Base-by-base conservation (phyloP, 2,888 invertebrate genomes). In the Caenorhabditis angaria region DNA sequence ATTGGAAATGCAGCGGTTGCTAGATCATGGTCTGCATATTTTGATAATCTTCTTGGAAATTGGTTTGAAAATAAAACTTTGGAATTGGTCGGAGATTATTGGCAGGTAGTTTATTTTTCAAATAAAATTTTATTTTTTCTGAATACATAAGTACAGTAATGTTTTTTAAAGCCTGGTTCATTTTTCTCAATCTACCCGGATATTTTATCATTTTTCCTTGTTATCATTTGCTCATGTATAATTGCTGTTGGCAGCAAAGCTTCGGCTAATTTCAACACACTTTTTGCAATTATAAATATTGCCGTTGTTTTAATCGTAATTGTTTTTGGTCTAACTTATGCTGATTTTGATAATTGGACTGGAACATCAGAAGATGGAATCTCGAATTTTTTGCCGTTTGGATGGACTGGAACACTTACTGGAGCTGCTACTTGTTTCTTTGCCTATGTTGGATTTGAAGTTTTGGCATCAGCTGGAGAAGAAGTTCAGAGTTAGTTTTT, bases 1-100 rank as follows among this genome's bases (percentile, higher is more conserved):
- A 94, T 94, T 75, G 94, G 78, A 28, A 78, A 78, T 47, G 82
- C 82, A 80, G 89, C 89, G 75, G 89, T 89, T 2, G 89, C 89
- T 0, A 77, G 89, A 20, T 89, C 89, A 0, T 89, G 88, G 88
- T 89, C 88, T 51, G 84, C 88, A 5, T 89, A 89, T 70, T 88
- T 90, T 68, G 89, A 90, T 79, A 82, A 68, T 61, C 71, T 87
- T 54, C 28, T 86, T 5, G 76, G 69, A 12, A 64, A 74, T 24
- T 61, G 48, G 22, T 28, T 78, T 24, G 77, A 82, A 50, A 89
- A 89, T 72, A 83, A 83, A 6, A 88, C 88, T 5, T 73, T 88
- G 28, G 72, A 72, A 3, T 53, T 76, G 29, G 69, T 88, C 14
- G 77, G 76, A 28, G 68, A 70, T n/a, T 10, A 67, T 24, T 51